Conservation (phyloP, 2,888 invertebrate genomes). For the Cephus nigrinus region DNA sequence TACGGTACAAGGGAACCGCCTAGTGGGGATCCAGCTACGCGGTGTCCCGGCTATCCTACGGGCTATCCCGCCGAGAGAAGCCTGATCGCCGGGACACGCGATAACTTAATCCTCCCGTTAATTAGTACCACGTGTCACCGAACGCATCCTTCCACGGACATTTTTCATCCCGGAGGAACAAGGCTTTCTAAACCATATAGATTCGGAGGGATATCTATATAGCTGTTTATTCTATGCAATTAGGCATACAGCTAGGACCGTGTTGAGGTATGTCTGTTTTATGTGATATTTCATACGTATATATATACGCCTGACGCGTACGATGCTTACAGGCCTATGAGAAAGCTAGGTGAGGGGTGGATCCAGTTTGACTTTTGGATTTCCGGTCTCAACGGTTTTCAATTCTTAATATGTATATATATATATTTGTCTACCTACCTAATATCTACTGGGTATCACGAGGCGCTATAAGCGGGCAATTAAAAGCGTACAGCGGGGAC, state of each 20-base stretch:
- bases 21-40: neutral
- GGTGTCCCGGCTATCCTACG: neutral
- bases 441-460: slow-evolving; percentile 22
- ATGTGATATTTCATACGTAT: neutral
- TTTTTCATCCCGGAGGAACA: neutral
- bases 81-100: slow-evolving; percentile 5
- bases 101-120: slow-evolving; percentile 14
- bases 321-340: too few species aligned
- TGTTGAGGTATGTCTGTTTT: neutral
- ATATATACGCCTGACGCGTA: neutral
- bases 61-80: neutral
- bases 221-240: neutral
- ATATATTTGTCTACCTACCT: neutral
- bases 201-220: neutral
- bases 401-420: neutral
- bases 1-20: slow-evolving; percentile 2
- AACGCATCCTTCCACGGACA: neutral
- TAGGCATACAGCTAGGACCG: neutral
- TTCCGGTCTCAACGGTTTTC: neutral
- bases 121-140: slow-evolving; percentile 18
- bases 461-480: slow-evolving; percentile 48
- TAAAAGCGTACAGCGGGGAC: slow-evolving; percentile 56
- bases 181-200: neutral
- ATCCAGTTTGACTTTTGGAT: neutral
- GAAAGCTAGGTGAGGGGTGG: neutral